A percentile compares a stretch with the other conserved stretches of the same genome.
phyloP scores from a whole-genome alignment of 2,888 invertebrate species.

The Drosophila flavopinicola region DNA sequence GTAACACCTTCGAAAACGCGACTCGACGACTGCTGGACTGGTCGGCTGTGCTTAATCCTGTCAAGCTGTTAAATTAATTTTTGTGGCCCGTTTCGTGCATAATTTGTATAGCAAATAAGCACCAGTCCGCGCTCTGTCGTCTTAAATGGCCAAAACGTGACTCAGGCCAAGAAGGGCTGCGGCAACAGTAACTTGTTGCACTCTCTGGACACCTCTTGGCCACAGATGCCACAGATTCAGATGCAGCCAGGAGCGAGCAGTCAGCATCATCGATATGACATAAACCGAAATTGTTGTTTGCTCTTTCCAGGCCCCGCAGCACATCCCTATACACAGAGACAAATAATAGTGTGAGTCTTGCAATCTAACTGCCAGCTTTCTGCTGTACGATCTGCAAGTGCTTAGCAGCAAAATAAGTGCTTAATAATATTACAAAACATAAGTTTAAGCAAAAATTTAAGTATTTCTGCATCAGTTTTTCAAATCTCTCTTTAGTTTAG shows the following conservation, averaged over 20 bases:
- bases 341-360: background rate
- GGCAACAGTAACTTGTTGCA: conserved; percentile 16
- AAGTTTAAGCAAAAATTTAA: no score
- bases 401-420: no score
- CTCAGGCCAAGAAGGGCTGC: conserved; percentile 27
- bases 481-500: no score
- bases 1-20: conserved; percentile 33
- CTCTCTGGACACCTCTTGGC: background rate
- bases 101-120: conserved; percentile 51
- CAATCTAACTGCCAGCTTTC: no score
- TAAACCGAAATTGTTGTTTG: conserved; percentile 29
- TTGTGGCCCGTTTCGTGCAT: conserved; percentile 49
- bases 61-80: conserved; percentile 80
- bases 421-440: no score
- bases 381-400: no score
- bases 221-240: background rate
- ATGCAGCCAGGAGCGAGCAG: background rate
- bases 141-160: conserved; percentile 66
- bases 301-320: conserved; percentile 12
- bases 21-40: conserved; percentile 1
- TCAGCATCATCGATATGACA: conserved; percentile 39
- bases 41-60: conserved; percentile 62
- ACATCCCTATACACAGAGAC: conserved; percentile 3
- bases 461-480: no score
- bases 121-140: conserved; percentile 15